phyloP scores from a whole-genome alignment of 2,888 invertebrate genomes.

The Therioaphis trifolii region DNA sequence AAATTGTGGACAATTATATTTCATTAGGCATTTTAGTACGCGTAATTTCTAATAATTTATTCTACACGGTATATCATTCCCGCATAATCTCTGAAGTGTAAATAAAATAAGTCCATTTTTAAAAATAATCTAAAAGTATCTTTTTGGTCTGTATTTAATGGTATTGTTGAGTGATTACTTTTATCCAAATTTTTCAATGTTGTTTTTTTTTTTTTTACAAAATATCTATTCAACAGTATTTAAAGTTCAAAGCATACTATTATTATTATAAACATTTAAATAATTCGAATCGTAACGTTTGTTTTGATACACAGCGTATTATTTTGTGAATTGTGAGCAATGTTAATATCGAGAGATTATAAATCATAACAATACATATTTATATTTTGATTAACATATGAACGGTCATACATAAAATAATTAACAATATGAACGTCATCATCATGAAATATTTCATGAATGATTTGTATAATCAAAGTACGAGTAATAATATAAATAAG shows the following conservation, averaged over 20 bases:
- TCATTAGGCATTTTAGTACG: conserved; percentile 37
- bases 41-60: conserved; percentile 26
- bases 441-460: too few relatives aligned
- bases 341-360: background rate
- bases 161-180: background rate
- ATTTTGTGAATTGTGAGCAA: background rate
- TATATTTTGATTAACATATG: background rate
- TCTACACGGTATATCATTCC: background rate
- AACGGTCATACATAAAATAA: too few relatives aligned
- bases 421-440: too few relatives aligned
- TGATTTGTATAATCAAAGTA: too few relatives aligned
- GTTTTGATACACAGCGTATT: background rate
- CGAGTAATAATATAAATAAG: too few relatives aligned
- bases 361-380: background rate
- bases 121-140: background rate
- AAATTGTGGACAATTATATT: conserved; percentile 33
- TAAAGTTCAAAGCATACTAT: background rate
- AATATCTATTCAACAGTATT: background rate
- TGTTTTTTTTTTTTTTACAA: too few relatives aligned
- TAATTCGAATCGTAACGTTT: background rate
- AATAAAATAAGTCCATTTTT: background rate
- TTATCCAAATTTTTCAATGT: background rate
- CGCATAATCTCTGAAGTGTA: background rate
- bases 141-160: background rate
- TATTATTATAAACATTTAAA: background rate